Conservation (phyloP, 2,797 vertebrate species). For the Heteromormyrus szaboi region DNA sequence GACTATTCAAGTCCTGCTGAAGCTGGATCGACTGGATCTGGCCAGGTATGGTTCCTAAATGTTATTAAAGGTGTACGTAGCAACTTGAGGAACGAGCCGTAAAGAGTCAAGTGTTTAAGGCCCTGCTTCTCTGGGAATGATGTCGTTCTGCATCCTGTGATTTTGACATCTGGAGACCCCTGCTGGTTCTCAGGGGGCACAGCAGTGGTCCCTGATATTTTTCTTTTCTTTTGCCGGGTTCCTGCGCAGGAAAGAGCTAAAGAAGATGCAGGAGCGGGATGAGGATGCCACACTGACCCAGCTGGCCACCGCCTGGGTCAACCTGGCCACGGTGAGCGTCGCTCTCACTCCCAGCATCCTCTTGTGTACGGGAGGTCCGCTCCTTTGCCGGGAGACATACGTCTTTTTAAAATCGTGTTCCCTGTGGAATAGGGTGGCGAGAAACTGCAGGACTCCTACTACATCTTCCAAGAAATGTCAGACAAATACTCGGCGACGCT, state of each 20-base stretch:
- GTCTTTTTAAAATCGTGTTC: neutral
- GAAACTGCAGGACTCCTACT: conserved; percentile 92
- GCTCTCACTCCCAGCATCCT: neutral
- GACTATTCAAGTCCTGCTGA: conserved; percentile 84
- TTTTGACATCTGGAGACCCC: neutral
- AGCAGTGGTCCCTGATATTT: neutral
- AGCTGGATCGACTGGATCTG: conserved; percentile 85
- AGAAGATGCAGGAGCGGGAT: conserved; percentile 95
- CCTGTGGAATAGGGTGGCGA: conserved; percentile 74
- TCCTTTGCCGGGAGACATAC: neutral
- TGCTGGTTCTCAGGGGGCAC: neutral
- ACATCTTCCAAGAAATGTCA: conserved; percentile 97
- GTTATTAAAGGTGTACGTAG: neutral
- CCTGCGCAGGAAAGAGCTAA: conserved; percentile 82
- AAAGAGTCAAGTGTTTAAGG: neutral
- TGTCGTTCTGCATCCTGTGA: neutral
- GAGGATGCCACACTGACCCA: conserved; percentile 93
- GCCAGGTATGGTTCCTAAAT: conserved; percentile 68
- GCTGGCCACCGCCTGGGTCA: conserved; percentile 92
- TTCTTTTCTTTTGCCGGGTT: neutral
- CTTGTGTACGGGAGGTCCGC: neutral
- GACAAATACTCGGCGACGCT: conserved; percentile 87
- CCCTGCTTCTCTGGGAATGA: neutral
- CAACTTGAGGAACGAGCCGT: neutral
- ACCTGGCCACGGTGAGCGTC: conserved; percentile 75